Conservation (phyloP, 2,888 invertebrate species). For the Caradrina clavipalpis region DNA sequence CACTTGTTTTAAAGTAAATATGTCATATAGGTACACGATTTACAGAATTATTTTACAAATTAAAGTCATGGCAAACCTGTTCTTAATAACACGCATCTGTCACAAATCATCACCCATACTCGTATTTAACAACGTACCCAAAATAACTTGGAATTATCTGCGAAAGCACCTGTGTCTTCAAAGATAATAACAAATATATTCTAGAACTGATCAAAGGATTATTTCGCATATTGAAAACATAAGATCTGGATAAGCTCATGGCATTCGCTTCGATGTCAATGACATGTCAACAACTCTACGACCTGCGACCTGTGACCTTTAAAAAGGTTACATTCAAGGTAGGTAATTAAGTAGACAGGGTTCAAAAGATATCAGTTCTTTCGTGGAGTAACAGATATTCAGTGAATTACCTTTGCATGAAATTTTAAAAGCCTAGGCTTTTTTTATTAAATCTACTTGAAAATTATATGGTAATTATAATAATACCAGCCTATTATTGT, state of each 20-base stretch:
- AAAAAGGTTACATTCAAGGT: conserved; percentile 47
- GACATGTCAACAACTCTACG: conserved; percentile 45
- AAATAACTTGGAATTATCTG: conserved; percentile 12
- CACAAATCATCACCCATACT: neutral
- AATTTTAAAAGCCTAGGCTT: neutral
- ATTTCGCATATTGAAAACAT: conserved; percentile 68
- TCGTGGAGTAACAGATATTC: conserved; percentile 16
- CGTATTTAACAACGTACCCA: conserved; percentile 8
- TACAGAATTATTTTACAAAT: too few relatives aligned
- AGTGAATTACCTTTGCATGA: conserved; percentile 1
- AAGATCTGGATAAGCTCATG: conserved; percentile 48
- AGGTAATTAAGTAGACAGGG: conserved; percentile 35
- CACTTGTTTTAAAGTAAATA: too few relatives aligned
- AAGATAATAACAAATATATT: conserved; percentile 60
- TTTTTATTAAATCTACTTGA: neutral
- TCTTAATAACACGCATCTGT: conserved; percentile 8
- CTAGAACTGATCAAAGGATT: conserved; percentile 61
- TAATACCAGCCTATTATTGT: too few relatives aligned
- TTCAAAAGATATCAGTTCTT: conserved; percentile 26
- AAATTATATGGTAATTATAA: neutral
- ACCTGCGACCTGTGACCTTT: conserved; percentile 56
- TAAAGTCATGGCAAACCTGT: neutral
- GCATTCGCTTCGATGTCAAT: conserved; percentile 42
- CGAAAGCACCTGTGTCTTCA: conserved; percentile 11
- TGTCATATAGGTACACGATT: too few relatives aligned